A percentile compares a stretch with the other conserved stretches of the same genome.
Conservation (phyloP, 30 jellyfish, hydroid and myxozoan genomes). For the Turritopsis dohrnii region DNA sequence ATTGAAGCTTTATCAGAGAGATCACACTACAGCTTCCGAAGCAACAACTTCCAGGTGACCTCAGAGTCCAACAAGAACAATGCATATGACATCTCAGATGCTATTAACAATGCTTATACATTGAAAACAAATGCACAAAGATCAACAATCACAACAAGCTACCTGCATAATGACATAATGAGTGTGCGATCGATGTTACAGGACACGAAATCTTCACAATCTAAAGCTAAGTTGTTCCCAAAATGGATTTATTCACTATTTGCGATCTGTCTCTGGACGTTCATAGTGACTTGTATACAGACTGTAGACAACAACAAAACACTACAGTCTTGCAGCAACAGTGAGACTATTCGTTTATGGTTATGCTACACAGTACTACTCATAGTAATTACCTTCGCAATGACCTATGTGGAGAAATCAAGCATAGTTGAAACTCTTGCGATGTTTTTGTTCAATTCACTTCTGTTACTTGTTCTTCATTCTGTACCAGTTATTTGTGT, state of each 20-base stretch:
- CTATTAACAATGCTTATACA: background rate
- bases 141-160: background rate
- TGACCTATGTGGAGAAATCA: background rate
- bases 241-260: slow-evolving; percentile 5
- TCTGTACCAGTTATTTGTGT: background rate
- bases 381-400: background rate
- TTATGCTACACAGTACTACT: background rate
- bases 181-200: slow-evolving; percentile 10
- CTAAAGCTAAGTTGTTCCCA: background rate
- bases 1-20: slow-evolving; percentile 18
- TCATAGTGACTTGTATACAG: slow-evolving; percentile 8
- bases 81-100: slow-evolving; percentile 5
- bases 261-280: slow-evolving; percentile 10
- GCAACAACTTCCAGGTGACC: background rate
- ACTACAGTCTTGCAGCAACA: background rate
- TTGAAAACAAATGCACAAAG: background rate
- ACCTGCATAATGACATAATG: background rate
- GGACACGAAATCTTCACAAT: background rate
- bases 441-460: slow-evolving; percentile 2
- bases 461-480: background rate
- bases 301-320: background rate
- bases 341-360: background rate
- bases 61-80: background rate
- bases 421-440: background rate
- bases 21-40: background rate